These are phyloP conservation scores for Paramisgurnus dabryanus DNA, from an alignment of 2,113 vertebrate genomes.

Conservation along the genomic window DNA sequence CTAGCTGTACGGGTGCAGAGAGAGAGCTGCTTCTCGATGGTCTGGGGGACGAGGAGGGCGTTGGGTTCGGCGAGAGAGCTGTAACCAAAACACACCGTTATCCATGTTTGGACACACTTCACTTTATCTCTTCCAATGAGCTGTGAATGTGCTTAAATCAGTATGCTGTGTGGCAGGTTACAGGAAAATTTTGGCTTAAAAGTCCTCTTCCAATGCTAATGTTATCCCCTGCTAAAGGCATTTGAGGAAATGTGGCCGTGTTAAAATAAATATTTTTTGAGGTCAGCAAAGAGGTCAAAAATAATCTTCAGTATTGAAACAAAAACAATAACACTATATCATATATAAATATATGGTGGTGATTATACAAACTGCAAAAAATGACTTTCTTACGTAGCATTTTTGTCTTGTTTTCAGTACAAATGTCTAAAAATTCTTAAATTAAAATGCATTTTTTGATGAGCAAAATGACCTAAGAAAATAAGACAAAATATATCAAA, in stretches of 20 bases:
- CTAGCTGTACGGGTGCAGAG: conserved; percentile 68
- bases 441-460: too few species aligned
- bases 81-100: conserved; percentile 36
- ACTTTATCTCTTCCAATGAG: not conserved
- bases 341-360: too few species aligned
- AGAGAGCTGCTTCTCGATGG: conserved; percentile 79
- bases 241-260: not conserved
- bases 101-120: not conserved
- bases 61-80: conserved; percentile 79
- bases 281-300: not conserved
- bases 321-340: not conserved
- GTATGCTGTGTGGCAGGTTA: not conserved
- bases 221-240: not conserved
- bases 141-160: not conserved
- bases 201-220: too few species aligned
- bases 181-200: not conserved
- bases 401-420: too few species aligned
- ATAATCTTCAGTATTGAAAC: not conserved
- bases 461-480: too few species aligned
- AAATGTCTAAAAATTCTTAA: too few species aligned
- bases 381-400: too few species aligned
- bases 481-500: too few species aligned
- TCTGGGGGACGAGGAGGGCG: conserved; percentile 76
- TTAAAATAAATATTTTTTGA: not conserved
- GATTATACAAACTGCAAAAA: too few species aligned